phyloP scores from a whole-genome alignment of 2,797 vertebrate species.

The Sebastes taczanowskii region DNA sequence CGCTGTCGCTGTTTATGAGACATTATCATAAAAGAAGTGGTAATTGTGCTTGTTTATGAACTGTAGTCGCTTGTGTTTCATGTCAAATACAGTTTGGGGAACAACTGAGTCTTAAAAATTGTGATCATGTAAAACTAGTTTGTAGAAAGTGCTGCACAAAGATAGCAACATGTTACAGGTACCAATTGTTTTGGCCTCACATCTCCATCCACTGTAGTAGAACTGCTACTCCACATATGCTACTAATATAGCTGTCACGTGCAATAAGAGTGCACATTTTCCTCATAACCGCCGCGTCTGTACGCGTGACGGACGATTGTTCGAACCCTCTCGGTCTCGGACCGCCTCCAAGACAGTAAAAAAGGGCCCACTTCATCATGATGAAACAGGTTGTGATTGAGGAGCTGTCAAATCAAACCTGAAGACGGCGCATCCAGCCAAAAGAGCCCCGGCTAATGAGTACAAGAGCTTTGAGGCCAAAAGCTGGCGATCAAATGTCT shows the following conservation, averaged over 20 bases:
- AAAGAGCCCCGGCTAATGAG: slow-evolving; percentile 12
- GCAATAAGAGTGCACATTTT: slow-evolving; percentile 2
- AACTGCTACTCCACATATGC: not conserved
- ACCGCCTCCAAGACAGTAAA: not conserved
- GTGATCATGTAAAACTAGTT: not conserved
- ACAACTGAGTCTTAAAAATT: not conserved
- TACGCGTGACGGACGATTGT: not conserved
- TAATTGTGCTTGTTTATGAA: not conserved
- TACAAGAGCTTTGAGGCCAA: slow-evolving; percentile 16
- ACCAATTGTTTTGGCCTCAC: not conserved
- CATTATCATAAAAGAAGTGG: not conserved
- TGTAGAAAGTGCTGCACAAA: not conserved
- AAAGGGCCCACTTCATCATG: not conserved
- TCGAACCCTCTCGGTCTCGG: not conserved
- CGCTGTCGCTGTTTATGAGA: not conserved
- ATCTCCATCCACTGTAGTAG: not conserved
- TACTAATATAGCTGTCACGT: slow-evolving; percentile 5
- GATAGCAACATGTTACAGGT: too few relatives aligned
- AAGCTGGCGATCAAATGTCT: slow-evolving; percentile 18
- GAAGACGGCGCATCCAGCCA: not conserved
- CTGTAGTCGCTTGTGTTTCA: not conserved
- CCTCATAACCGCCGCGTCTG: slow-evolving; percentile 1
- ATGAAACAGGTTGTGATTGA: slow-evolving; percentile 31
- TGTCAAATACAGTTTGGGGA: not conserved
- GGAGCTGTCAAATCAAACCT: slow-evolving; percentile 4